Conservation (phyloP, 1,140 invertebrate genomes). For the Bombus breviceps region DNA sequence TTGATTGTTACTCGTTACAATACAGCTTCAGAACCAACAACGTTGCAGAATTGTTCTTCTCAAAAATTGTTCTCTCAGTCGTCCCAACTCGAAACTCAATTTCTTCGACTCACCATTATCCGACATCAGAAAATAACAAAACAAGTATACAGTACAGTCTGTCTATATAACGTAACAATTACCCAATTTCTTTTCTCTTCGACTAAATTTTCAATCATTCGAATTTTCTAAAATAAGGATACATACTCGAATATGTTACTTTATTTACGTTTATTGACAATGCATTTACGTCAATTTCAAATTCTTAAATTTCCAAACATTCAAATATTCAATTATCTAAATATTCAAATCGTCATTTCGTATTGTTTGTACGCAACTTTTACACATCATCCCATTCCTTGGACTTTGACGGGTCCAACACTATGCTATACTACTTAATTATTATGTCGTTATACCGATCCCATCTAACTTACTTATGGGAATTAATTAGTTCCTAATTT, state of each 20-base stretch:
- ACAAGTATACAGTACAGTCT: not conserved
- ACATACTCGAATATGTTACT: no score
- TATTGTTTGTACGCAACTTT: not conserved
- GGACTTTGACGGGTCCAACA: no score
- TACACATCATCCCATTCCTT: not conserved
- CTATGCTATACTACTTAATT: no score
- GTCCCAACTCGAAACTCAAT: not conserved
- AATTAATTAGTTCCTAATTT: no score
- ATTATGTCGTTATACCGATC: no score
- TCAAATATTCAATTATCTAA: no score
- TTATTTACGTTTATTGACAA: no score
- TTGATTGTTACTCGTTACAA: not conserved
- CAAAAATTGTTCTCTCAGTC: not conserved
- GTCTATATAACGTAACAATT: not conserved
- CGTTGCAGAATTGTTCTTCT: not conserved
- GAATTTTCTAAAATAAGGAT: no score
- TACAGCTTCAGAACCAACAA: not conserved
- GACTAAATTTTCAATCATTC: no score
- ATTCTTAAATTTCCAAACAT: no score
- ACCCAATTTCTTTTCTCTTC: not conserved
- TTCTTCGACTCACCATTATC: not conserved
- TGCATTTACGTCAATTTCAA: no score
- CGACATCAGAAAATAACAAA: not conserved
- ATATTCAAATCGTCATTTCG: not conserved
- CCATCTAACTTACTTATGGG: no score